Evolutionary conservation across 2,888 invertebrate genomes (phyloP), one percentile per base, ranked within the genome.

Genomic region (Coremacera marginata): DNA sequence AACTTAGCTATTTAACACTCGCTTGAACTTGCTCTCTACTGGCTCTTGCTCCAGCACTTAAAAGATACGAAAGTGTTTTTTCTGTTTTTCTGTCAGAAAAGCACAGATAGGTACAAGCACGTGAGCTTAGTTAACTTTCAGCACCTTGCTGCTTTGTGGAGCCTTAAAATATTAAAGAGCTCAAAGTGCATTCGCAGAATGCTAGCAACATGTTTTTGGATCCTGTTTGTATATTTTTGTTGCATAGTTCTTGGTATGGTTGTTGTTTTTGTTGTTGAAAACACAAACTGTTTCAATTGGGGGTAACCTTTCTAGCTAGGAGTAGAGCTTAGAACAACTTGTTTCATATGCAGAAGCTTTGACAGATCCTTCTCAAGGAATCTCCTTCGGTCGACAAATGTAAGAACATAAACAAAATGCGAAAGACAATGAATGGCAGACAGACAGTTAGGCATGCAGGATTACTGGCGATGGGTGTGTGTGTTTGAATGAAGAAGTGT

Each of bases 91-190:
- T 9, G 4, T 9, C 3, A 60, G 34, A 34, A 27, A 14, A 63
- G 34, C 34, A n/a, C 60, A 60, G 14, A 27, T 60, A 60, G 14
- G 9, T 60, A 27, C 22, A 60, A 16, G 34, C 3, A 19, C 27
- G 34, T 63, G 63, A 16, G 16, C 16, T 34, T 63, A 5, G 63
- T 34, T 16, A 34, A 63, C n/a, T 31, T 63, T 63, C 63, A 34
- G 27, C 63, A 63, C 63, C 34, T 62, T 62, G 27, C 60, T 9
- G 4, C 44, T 51, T 27, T 19, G 22, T 60, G 22, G 68, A 49
- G 68, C 16, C 25, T 44, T 71, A 57, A 71, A 71, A 71, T 71
- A 71, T 71, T 71, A 57, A 71, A 71, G 71, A 57, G 57, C 71
- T 71, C 57, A 73, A 63, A 73, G 62, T 73, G 73, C 51, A 51